phyloP scores from a whole-genome alignment of 2,113 vertebrate genomes.

The Gavialis gangeticus region DNA sequence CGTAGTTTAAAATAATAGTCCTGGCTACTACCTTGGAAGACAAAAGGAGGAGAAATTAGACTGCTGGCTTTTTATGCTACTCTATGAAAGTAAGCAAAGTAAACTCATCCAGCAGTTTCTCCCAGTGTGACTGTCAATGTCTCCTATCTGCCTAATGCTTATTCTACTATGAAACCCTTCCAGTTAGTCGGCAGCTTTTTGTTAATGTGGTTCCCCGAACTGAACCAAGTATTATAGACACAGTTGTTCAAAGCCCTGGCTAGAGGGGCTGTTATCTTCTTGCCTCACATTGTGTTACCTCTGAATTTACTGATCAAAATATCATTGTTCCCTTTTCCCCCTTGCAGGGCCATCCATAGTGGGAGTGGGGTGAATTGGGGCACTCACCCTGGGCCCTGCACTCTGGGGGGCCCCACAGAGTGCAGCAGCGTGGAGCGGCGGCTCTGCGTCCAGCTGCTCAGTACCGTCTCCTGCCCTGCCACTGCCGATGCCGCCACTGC shows the following conservation, averaged over 20 bases:
- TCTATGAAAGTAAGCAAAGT: not conserved
- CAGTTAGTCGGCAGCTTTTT: not conserved
- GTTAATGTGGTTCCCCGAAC: not conserved
- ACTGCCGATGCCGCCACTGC: no score
- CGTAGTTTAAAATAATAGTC: not conserved
- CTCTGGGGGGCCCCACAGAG: no score
- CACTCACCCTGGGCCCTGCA: no score
- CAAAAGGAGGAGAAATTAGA: not conserved
- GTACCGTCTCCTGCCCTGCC: no score
- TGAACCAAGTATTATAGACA: not conserved
- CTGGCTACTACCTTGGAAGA: not conserved
- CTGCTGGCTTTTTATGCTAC: not conserved
- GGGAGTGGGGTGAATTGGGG: no score
- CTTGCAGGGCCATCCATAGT: no score
- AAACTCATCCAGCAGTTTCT: no score
- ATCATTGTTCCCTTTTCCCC: not conserved
- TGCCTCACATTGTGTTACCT: not conserved
- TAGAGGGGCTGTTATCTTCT: not conserved
- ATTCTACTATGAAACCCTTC: not conserved
- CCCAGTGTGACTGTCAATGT: not conserved
- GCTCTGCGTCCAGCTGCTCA: no score
- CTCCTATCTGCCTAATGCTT: not conserved
- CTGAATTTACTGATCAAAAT: not conserved
- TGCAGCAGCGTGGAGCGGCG: no score
- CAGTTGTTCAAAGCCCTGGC: not conserved